Conservation (phyloP, 1,140 invertebrate species). For the Xylocopa sonorina region DNA sequence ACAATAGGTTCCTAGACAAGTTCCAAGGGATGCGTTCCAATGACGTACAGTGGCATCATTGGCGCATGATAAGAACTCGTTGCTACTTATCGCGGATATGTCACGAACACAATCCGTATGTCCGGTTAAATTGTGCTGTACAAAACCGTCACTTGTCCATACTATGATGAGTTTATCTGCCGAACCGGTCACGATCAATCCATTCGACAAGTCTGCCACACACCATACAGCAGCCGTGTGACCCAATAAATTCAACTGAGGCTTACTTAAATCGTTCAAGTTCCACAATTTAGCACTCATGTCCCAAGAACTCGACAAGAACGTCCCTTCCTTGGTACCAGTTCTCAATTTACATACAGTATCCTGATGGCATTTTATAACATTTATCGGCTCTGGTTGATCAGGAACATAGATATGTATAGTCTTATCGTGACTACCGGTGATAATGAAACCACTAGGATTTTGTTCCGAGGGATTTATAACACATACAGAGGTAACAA, state of each 20-base stretch:
- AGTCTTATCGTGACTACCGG: constrained; percentile 93
- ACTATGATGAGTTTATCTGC: constrained; percentile 95
- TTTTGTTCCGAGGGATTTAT: constrained; percentile 86
- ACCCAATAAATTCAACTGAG: constrained; percentile 85
- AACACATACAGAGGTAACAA: constrained; percentile 90
- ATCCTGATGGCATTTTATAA: constrained; percentile 90
- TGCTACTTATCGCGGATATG: constrained; percentile 85
- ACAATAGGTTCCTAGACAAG: constrained; percentile 89
- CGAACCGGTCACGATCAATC: constrained; percentile 90
- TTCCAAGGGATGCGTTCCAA: constrained; percentile 90
- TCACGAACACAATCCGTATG: constrained; percentile 96
- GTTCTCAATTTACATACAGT: constrained; percentile 87
- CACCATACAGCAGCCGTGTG: constrained; percentile 96
- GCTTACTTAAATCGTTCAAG: constrained; percentile 80
- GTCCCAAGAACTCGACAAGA: constrained; percentile 96
- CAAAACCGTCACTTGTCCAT: constrained; percentile 86
- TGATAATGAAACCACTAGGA: constrained; percentile 91
- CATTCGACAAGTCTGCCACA: constrained; percentile 85
- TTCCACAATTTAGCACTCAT: constrained; percentile 92
- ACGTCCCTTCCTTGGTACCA: constrained; percentile 82
- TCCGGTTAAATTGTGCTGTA: constrained; percentile 84
- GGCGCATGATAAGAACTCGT: constrained; percentile 92
- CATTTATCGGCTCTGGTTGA: constrained; percentile 84
- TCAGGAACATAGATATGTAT: constrained; percentile 89
- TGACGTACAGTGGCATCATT: constrained; percentile 94